These are phyloP conservation scores for Cephalopterus ornatus DNA, from an alignment of 2,113 vertebrate species.

Conservation along the genomic window DNA sequence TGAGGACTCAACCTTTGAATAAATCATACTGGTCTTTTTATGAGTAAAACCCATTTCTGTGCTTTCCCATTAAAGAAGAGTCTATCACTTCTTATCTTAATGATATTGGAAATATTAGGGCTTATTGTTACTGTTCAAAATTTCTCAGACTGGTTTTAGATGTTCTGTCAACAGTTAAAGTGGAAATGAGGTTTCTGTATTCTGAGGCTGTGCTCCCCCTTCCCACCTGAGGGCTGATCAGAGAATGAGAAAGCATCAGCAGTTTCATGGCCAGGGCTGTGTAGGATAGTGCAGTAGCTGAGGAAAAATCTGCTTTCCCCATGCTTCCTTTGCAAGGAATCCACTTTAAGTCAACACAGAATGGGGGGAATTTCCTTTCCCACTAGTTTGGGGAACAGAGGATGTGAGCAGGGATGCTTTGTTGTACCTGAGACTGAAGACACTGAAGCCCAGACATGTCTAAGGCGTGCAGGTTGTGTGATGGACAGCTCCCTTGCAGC, in stretches of 20 bases:
- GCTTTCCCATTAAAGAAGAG: background rate
- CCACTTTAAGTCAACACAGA: background rate
- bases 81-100: background rate
- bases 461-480: background rate
- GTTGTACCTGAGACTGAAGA: background rate
- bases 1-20: constrained; percentile 5
- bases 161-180: background rate
- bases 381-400: accelerated
- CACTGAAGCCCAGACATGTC: accelerated
- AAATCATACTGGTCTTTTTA: background rate
- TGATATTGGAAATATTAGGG: background rate
- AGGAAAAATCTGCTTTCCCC: background rate
- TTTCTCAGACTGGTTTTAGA: background rate
- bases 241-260: background rate
- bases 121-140: background rate
- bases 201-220: background rate
- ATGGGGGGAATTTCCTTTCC: background rate
- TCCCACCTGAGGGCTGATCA: background rate
- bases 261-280: background rate
- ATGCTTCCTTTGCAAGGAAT: background rate
- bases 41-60: background rate
- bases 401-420: background rate
- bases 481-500: background rate
- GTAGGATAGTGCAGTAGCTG: background rate
- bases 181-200: background rate